phyloP scores from a whole-genome alignment of 2,797 vertebrate genomes.

The Muraenolepis orangiensis region DNA sequence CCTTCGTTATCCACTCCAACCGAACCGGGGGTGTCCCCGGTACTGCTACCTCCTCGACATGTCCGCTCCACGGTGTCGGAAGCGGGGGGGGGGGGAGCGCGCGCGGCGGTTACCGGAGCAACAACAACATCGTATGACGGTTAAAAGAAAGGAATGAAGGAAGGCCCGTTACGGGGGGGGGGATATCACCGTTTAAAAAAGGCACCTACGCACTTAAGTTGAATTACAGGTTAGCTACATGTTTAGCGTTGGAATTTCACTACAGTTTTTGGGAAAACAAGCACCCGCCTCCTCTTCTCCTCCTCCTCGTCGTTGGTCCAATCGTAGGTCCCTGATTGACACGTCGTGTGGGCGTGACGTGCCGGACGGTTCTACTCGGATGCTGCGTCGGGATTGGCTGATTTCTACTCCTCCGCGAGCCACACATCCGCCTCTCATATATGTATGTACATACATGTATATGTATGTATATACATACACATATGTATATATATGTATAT shows the following conservation, averaged over 20 bases:
- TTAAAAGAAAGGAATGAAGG: no score
- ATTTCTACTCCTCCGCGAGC: neutral
- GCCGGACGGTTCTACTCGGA: constrained; percentile 29
- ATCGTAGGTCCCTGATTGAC: constrained; percentile 51
- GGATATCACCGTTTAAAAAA: neutral
- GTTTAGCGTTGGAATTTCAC: constrained; percentile 78
- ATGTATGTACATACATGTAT: no score
- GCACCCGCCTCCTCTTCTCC: constrained; percentile 53
- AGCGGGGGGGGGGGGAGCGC: constrained; percentile 49
- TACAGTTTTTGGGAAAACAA: constrained; percentile 52
- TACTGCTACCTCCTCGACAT: constrained; percentile 66
- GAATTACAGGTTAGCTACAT: constrained; percentile 71
- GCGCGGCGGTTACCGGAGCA: constrained; percentile 36
- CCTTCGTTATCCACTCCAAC: neutral
- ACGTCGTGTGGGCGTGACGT: constrained; percentile 8
- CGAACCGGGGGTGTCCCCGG: constrained; percentile 47
- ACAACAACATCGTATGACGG: no score
- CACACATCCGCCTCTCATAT: constrained; percentile 61
- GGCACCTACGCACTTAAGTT: constrained; percentile 7
- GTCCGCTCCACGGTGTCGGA: constrained; percentile 47
- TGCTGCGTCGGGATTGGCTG: constrained; percentile 44
- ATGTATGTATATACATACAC: no score
- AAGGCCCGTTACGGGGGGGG: constrained; percentile 27
- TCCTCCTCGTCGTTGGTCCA: constrained; percentile 50
- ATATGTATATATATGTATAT: no score